Conservation (phyloP, 2,888 invertebrate genomes). For the Ectemnius cavifrons region DNA sequence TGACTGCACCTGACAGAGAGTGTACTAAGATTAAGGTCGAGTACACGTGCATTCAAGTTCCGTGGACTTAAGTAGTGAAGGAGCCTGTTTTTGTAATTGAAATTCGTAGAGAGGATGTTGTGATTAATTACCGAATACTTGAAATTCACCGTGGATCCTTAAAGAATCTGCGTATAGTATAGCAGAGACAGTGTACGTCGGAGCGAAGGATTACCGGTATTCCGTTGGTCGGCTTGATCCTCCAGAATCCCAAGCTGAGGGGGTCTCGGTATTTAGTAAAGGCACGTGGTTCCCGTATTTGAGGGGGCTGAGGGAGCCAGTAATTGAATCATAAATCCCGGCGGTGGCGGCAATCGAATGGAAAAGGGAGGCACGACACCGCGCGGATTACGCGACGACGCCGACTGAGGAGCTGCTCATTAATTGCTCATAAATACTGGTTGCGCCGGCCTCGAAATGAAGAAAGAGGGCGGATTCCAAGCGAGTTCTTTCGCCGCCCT, state of each 20-base stretch:
- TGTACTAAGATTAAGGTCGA: no score
- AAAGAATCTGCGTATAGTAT: conserved; percentile 2
- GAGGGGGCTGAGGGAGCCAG: conserved; percentile 7
- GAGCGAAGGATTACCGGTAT: not conserved
- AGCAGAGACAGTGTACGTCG: conserved; percentile 3
- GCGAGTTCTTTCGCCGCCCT: conserved; percentile 33
- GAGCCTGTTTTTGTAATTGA: no score
- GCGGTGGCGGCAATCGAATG: conserved; percentile 1
- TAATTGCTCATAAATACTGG: conserved; percentile 45
- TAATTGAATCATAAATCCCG: conserved; percentile 24
- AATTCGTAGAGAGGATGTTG: no score
- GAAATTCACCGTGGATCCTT: no score
- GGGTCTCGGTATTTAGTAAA: not conserved
- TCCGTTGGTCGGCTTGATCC: conserved; percentile 3
- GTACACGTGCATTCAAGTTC: no score
- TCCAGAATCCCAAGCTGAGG: not conserved
- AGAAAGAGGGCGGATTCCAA: conserved; percentile 35
- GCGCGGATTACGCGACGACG: no score
- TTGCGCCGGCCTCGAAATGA: conserved; percentile 22
- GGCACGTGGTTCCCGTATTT: conserved; percentile 4
- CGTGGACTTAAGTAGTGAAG: no score
- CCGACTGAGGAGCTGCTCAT: conserved; percentile 20
- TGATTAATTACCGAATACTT: no score
- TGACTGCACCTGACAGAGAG: no score
- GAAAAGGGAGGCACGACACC: conserved; percentile 9